Evolutionary conservation across 1,140 invertebrate genomes (phyloP).

Genomic region (Philopotamus ludificatus): DNA sequence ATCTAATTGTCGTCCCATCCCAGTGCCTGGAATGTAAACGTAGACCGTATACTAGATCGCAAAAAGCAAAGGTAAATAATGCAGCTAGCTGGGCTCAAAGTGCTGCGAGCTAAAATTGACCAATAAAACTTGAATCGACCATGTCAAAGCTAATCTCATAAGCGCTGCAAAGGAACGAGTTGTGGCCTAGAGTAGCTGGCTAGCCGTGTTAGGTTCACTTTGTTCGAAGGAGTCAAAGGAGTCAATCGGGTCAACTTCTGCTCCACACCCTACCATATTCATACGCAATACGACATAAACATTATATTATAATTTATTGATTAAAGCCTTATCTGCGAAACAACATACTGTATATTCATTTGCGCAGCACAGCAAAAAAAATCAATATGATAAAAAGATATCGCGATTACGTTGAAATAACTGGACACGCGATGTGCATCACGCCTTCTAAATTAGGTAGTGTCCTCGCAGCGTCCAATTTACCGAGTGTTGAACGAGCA

Average conservation of each 20-base stretch:
- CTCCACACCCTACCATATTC: neutral
- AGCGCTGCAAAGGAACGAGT: constrained; percentile 10
- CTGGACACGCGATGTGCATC: no score
- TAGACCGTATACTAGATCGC: no score
- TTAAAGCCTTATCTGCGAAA: no score
- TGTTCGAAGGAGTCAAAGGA: neutral
- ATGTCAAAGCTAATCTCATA: constrained; percentile 28
- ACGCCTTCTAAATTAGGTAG: no score
- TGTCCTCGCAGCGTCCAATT: neutral
- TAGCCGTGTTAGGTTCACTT: no score
- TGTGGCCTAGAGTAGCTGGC: neutral
- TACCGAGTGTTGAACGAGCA: neutral
- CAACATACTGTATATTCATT: no score
- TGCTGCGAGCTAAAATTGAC: constrained; percentile 28
- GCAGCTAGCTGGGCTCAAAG: neutral
- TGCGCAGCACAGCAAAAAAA: no score
- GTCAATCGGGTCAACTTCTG: neutral
- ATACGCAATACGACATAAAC: no score
- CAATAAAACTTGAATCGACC: constrained; percentile 23
- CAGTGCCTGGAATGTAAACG: no score
- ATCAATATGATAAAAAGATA: neutral
- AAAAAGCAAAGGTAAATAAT: constrained; percentile 5
- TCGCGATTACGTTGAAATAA: neutral
- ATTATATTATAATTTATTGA: no score
- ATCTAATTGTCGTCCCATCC: no score